Evolutionary conservation across 2,888 invertebrate species (phyloP).

Genomic region (Philereme transversata): DNA sequence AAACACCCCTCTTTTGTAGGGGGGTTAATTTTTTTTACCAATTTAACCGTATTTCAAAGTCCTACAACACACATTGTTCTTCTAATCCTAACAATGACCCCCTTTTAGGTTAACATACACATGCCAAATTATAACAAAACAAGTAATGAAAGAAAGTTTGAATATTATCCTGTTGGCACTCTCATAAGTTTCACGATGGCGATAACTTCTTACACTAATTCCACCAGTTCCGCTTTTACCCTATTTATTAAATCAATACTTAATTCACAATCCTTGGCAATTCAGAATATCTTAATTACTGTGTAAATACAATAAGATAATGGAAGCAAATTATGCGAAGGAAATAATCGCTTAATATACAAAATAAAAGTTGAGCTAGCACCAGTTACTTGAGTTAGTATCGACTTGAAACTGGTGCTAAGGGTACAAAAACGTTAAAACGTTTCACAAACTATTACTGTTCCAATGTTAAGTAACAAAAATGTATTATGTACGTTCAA

Average conservation of each 20-base stretch:
- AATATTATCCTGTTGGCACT: conserved; percentile 11
- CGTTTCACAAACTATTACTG: too few relatives aligned
- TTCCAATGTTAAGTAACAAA: too few relatives aligned
- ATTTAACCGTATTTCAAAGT: too few relatives aligned
- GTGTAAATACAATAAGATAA: conserved; percentile 32
- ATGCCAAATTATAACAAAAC: neutral
- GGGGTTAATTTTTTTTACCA: too few relatives aligned
- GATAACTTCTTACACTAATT: conserved; percentile 16
- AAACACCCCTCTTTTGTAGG: too few relatives aligned
- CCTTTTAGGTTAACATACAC: too few relatives aligned
- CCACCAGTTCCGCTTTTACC: conserved; percentile 18
- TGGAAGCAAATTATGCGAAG: conserved; percentile 26
- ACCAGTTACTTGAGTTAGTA: neutral
- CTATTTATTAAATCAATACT: conserved; percentile 29
- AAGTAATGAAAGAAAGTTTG: conserved; percentile 3
- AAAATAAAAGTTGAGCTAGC: neutral
- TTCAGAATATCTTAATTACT: conserved; percentile 18
- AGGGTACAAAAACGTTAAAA: too few relatives aligned
- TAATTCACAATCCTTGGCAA: conserved; percentile 30
- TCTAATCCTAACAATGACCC: too few relatives aligned
- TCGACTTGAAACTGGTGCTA: too few relatives aligned
- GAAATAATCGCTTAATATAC: neutral
- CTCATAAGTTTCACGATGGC: conserved; percentile 6
- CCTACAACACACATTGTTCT: too few relatives aligned
- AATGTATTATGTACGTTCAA: too few relatives aligned